Evolutionary conservation across 2,797 vertebrate genomes (phyloP), one percentile per base, ranked within the genome.

Genomic region (Aplochiton taeniatus): DNA sequence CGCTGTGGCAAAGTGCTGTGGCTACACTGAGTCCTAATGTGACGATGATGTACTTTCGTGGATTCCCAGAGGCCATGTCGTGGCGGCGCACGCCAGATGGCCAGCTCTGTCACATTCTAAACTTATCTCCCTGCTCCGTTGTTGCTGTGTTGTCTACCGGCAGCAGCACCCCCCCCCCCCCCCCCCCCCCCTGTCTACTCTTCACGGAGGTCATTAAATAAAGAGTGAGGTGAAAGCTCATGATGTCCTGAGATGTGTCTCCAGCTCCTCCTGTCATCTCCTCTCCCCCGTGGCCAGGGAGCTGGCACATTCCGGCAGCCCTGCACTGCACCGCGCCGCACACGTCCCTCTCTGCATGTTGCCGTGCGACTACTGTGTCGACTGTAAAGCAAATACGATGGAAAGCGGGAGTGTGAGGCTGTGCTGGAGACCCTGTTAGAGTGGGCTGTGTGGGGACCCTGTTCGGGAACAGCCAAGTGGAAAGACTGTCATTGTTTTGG

Each of bases 401-500:
- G n/a, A n/a, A n/a, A n/a, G n/a, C n/a, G n/a, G n/a, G n/a, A n/a
- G n/a, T n/a, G n/a, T n/a, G n/a, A n/a, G 31, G 31, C 31, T 31
- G 31, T 31, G 31, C 31, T 31, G 31, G n/a, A 17, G 51, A 58
- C 64, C 64, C 67, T 62, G 56, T 47, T 44, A 48, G 60, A 48
- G 72, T 70, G 65, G 49, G 57, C 10, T 63, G 45, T 42, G 44
- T 63, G 57, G 76, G 61, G 48, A 51, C 52, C 61, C 62, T 72
- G 65, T 78, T 83, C 59, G 77, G 68, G 73, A 75, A 77, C 80
- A 82, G 20, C 65, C 14, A 47, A 65, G 68, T 71, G 81, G 76
- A 85, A 83, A 83, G 64, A 11, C 56, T 42, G 65, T 43, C 65
- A 76, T 80, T 85, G 81, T 84, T n/a, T 85, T 77, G 72, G 59